Percentiles rank a stretch among this genome's conserved stretches.
phyloP scores from a whole-genome alignment of 2,113 vertebrate genomes.

The Poeciliopsis turrubarensis region DNA sequence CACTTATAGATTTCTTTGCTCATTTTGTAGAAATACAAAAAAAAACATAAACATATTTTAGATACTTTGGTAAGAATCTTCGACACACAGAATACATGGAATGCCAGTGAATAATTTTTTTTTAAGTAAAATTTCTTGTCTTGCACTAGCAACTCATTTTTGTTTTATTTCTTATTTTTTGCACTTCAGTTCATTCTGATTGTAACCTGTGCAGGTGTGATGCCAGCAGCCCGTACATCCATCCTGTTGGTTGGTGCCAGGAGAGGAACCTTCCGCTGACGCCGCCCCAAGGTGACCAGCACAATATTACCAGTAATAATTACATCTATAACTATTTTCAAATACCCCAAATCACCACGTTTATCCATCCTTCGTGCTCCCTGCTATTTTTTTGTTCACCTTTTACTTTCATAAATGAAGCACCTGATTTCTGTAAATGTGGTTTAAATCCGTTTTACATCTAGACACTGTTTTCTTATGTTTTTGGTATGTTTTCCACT shows the following conservation, averaged over 20 bases:
- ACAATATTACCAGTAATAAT: slow-evolving; percentile 23
- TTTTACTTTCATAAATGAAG: too few species aligned
- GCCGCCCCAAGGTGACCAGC: slow-evolving; percentile 92
- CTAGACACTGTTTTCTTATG: background rate
- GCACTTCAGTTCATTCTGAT: background rate
- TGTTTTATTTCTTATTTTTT: too few species aligned
- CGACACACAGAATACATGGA: too few species aligned
- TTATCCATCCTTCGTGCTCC: background rate
- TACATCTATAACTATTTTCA: slow-evolving; percentile 1
- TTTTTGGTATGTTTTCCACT: too few species aligned
- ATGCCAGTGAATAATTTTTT: too few species aligned
- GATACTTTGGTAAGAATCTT: too few species aligned
- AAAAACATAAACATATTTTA: background rate
- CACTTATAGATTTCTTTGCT: too few species aligned
- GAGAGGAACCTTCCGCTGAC: slow-evolving; percentile 93
- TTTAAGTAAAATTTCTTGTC: too few species aligned
- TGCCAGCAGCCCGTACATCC: slow-evolving; percentile 95
- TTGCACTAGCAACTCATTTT: too few species aligned
- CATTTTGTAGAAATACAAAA: background rate
- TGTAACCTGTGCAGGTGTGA: slow-evolving; percentile 87
- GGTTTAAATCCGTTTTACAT: background rate
- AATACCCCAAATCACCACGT: background rate
- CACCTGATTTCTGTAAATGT: too few species aligned
- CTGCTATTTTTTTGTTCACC: background rate
- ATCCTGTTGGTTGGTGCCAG: slow-evolving; percentile 97